Base-by-base conservation (phyloP, 2,797 vertebrate species). In the Chiroxiphia lanceolata region DNA sequence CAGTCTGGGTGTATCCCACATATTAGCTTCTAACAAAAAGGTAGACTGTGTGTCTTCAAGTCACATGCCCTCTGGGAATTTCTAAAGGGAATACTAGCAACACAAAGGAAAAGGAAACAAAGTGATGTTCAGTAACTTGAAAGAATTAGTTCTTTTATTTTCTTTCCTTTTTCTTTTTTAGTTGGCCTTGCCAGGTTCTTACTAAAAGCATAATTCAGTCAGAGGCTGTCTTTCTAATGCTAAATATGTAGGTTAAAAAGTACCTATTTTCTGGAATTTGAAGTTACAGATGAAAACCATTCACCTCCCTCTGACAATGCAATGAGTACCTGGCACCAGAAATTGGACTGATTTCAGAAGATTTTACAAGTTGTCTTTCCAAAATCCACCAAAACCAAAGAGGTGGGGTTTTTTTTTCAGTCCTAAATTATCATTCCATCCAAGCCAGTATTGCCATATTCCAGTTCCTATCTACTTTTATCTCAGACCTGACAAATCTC, bases 81-180 rank as follows among this genome's bases (percentile, higher is more conserved):
- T 85, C 69, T 78, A 4, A 85, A 70, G 44, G 31, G 23, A 87
- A 87, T 67, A 3, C 33, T 63, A 34, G 10, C 17, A 44, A 42
- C 29, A 53, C 34, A 83, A 76, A 79, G 54, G 57, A 68, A 78
- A 95, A 89, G 26, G n/a, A 92, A 95, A 91, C 38, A 70, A 90
- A 90, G 65, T 27, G 38, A 15, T 47, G 48, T 69, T 75, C 47
- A 59, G 34, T 0, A 0, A 51, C 42, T 54, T 89, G 42, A 76
- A 96, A 87, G 27, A 42, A 83, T 47, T 40, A 19, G 21, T 40
- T 74, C 2, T 68, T 90, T 76, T n/a, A 3, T 77, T 85, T 88
- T 63, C 9, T 76, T 93, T 40, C 20, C 5, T 59, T 67, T 82
- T 92, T 36, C 16, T 69, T 69, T 74, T 72, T 79, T 26, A 83